Evolutionary conservation across 1,140 invertebrate species (phyloP), one percentile per base, ranked within the genome.

Genomic region (Tetragonula clypearis): DNA sequence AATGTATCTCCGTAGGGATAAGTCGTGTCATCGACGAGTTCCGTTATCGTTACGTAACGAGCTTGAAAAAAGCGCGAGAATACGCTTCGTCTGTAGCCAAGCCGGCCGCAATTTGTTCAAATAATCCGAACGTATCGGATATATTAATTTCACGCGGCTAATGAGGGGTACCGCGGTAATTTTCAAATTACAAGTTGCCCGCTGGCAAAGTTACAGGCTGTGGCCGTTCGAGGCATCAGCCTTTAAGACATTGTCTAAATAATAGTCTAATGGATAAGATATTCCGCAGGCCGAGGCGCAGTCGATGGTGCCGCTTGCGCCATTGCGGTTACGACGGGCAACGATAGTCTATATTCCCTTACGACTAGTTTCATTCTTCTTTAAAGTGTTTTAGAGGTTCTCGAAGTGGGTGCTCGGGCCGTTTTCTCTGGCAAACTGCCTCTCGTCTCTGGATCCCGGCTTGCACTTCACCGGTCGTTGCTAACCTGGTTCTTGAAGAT

Each of bases 381-480:
- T 78, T 90, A 90, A 89, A 90, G 86, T 90, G 76, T 90, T 90
- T 85, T 86, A 89, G 82, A 90, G 86, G 76, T 68, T 56, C 86
- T 89, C 17, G 58, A 90, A 90, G 86, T 90, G 86, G 82, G 82
- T 83, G 79, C 85, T 56, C 86, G 79, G 82, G 80, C 76, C 86
- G 86, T 90, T 90, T 87, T 86, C 88, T 83, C 68, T 79, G 74
- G 76, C 68, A 83, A 89, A 89, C 86, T 77, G 75, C 82, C 79
- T 82, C 88, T 82, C 88, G 88, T 88, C 89, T 88, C 87, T 71
- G 87, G 79, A 90, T 87, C 86, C 68, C 77, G 80, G 82, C 30
- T 49, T 84, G 86, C 60, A 49, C 76, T 75, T 80, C 41, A 56
- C 12, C 35, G 68, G 72, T 62, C 84, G 81, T 87, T 72, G 78